These are phyloP conservation scores for Parasteatoda lunata DNA, from an alignment of 2,888 invertebrate genomes.

Conservation along the genomic window DNA sequence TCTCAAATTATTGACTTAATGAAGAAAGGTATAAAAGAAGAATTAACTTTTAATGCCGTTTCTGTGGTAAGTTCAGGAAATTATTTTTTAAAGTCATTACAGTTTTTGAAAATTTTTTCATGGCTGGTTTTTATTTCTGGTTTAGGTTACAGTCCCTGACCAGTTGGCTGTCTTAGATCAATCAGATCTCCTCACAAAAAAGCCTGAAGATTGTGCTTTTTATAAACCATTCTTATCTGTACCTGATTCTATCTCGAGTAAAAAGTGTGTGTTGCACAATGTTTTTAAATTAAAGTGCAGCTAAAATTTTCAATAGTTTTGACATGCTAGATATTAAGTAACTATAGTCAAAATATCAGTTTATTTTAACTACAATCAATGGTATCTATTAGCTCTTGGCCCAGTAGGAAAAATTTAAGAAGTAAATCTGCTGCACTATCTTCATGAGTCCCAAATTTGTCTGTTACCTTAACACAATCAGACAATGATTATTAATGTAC, in stretches of 20 bases:
- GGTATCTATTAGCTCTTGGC: too few species aligned
- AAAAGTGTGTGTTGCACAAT: too few species aligned
- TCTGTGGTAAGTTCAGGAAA: constrained; percentile 68
- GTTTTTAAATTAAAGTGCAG: too few species aligned
- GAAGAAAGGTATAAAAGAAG: constrained; percentile 72
- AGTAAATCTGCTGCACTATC: too few species aligned
- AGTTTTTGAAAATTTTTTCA: background rate
- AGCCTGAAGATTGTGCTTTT: constrained; percentile 69
- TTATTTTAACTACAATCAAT: too few species aligned
- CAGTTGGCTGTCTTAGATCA: constrained; percentile 69
- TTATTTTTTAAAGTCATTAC: background rate
- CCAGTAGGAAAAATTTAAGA: too few species aligned
- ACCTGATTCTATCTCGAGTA: constrained; percentile 11
- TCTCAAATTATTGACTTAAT: constrained; percentile 71
- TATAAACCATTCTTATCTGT: constrained; percentile 69
- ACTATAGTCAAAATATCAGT: too few species aligned
- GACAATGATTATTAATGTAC: too few species aligned
- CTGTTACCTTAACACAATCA: too few species aligned
- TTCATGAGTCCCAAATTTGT: too few species aligned
- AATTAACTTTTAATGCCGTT: constrained; percentile 70
- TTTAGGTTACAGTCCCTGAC: constrained; percentile 23
- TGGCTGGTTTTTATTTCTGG: background rate
- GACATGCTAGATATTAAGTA: too few species aligned
- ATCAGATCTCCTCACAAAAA: constrained; percentile 63
- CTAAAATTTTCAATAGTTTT: too few species aligned